A percentile compares a stretch with the other conserved stretches of the same genome.
phyloP scores from a whole-genome alignment of 2,113 vertebrate species.

The Notiomystis cincta region DNA sequence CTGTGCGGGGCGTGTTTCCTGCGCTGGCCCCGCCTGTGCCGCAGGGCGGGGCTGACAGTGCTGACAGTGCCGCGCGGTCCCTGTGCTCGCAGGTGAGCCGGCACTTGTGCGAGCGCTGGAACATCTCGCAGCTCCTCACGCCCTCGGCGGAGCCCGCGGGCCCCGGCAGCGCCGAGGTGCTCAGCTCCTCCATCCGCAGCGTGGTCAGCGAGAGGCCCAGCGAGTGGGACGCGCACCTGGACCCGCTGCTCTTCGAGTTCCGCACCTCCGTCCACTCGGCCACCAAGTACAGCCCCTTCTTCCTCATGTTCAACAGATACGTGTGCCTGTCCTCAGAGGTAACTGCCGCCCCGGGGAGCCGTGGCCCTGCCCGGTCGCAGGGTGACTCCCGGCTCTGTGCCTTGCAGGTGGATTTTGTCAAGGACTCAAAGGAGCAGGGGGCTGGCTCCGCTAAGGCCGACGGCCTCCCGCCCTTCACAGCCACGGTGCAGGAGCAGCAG shows the following conservation, averaged over 20 bases:
- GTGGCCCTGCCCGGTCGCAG: accelerated
- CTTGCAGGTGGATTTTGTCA: conserved; percentile 68
- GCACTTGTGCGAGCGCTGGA: conserved; percentile 78
- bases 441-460: conserved; percentile 47
- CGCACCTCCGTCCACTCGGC: conserved; percentile 78
- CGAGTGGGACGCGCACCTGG: conserved; percentile 83
- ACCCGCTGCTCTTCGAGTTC: conserved; percentile 81
- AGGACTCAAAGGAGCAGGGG: conserved; percentile 64
- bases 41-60: too few relatives aligned
- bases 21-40: background rate
- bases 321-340: conserved; percentile 69
- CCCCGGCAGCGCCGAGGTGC: conserved; percentile 46
- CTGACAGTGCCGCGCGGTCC: too few relatives aligned
- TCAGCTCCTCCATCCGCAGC: conserved; percentile 77
- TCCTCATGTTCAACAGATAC: conserved; percentile 85
- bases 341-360: background rate
- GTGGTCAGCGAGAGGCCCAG: conserved; percentile 78
- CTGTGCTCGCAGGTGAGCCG: conserved; percentile 70
- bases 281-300: conserved; percentile 84
- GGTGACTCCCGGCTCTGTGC: background rate
- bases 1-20: background rate
- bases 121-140: conserved; percentile 76
- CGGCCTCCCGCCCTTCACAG: conserved; percentile 49
- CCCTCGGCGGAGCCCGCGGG: conserved; percentile 65
- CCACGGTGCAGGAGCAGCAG: conserved; percentile 77